Base-by-base conservation (phyloP, 1,140 invertebrate genomes). In the Sycophila sp. region DNA sequence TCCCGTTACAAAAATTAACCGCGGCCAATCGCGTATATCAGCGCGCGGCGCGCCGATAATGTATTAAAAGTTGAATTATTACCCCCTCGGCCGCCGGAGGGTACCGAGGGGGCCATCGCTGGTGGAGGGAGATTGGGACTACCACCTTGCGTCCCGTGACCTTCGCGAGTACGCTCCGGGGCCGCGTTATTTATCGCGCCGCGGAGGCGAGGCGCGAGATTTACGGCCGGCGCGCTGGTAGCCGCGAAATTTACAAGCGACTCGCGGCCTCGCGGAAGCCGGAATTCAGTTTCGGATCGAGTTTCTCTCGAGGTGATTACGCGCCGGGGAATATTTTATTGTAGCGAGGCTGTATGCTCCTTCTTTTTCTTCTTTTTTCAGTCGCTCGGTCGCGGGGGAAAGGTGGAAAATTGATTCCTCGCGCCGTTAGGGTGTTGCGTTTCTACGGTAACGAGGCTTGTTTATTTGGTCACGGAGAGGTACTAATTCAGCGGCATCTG, bases 1-100 rank as follows among this genome's bases (percentile, higher is more conserved):
- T 66, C 58, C 66, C 66, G 56, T 68, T 60, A 51, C 22, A 34
- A 51, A 68, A 68, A 68, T 59, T 45, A n/a, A 49, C 30, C 22
- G 15, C 59, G 38, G 60, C 17, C 51, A 66, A 45, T 58, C 53
- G 5, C 40, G 36, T 24, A 11, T 5, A 47, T 38, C 42, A 47
- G 7, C n/a, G 42, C 19, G 49, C 59, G 34, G 49, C n/a, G n/a
- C n/a, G 66, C 34, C 38, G 51, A 60, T 60, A 60, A 60, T 68
- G 59, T 68, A 56, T 34, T 45, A 36, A 68, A 60, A 59, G 17
- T 60, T 13, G 38, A 59, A 67, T 58, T 55, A 66, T 66, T 22
- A 49, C 17, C 60, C 17, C 8, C 49, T 26, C 8, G 3, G 24
- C n/a, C 26, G 8, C 13, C 24, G 10, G 53, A 15, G n/a, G n/a